phyloP scores from a whole-genome alignment of 2,113 vertebrate species.

The Lathamus discolor region DNA sequence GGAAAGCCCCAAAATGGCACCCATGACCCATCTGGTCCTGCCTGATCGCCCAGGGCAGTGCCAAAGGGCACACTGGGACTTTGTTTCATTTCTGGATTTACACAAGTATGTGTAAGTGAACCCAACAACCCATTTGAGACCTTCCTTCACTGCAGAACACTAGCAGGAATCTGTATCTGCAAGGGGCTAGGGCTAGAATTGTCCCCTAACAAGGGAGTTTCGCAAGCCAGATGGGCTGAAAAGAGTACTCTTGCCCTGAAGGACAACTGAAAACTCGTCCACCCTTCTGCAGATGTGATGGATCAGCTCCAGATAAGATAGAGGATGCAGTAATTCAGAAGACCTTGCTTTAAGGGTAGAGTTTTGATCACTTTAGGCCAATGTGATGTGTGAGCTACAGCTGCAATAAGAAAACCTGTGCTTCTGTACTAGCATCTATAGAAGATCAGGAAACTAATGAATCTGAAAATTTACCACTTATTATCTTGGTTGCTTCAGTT shows the following conservation, averaged over 20 bases:
- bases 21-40: not conserved
- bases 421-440: not conserved
- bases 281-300: not conserved
- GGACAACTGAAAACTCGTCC: not conserved
- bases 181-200: not conserved
- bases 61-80: not conserved
- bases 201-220: not conserved
- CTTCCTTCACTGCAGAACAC: not conserved
- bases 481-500: constrained; percentile 29
- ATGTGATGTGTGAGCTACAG: not conserved
- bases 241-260: no score
- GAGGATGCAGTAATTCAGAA: not conserved
- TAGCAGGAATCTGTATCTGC: not conserved
- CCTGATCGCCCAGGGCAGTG: not conserved
- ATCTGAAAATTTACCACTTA: constrained; percentile 42
- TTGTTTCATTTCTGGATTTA: not conserved
- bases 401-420: not conserved
- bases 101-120: not conserved
- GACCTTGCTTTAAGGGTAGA: not conserved
- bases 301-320: not conserved
- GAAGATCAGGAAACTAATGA: constrained; percentile 23
- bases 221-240: fast-evolving
- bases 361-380: not conserved
- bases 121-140: not conserved
- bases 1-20: not conserved